These are phyloP conservation scores for Planococcus citri DNA, from an alignment of 1,140 invertebrate species.

Conservation along the genomic window DNA sequence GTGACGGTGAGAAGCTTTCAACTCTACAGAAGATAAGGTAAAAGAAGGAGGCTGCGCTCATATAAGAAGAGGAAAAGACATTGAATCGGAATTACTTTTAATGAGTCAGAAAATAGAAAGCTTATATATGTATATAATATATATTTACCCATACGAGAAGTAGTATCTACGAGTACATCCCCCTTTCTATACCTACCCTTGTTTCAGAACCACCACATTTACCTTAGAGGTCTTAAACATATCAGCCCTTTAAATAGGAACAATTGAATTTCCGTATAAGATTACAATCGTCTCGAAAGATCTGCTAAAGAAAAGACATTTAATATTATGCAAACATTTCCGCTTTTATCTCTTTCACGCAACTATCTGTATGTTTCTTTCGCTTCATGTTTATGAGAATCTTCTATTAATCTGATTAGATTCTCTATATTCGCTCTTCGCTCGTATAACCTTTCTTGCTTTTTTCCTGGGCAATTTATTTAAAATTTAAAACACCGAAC, in stretches of 20 bases:
- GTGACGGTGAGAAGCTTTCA: too few relatives aligned
- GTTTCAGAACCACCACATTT: too few relatives aligned
- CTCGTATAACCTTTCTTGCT: too few relatives aligned
- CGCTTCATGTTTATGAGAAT: background rate
- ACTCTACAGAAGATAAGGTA: too few relatives aligned
- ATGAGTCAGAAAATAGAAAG: conserved; percentile 12
- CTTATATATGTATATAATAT: too few relatives aligned
- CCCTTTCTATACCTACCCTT: background rate
- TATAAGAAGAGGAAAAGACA: background rate
- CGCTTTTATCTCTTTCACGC: background rate
- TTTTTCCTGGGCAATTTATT: too few relatives aligned
- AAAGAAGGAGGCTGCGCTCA: too few relatives aligned
- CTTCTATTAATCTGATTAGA: conserved; percentile 17
- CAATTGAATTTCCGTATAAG: conserved; percentile 13
- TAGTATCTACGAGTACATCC: background rate
- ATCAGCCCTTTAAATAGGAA: background rate
- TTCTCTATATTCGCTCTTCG: background rate
- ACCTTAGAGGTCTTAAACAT: conserved; percentile 2
- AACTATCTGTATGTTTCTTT: background rate
- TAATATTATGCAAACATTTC: conserved; percentile 12
- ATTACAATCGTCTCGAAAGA: background rate
- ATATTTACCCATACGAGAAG: background rate
- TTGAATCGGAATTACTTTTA: conserved; percentile 19
- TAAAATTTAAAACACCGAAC: too few relatives aligned
- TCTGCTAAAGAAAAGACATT: background rate